Base-by-base conservation (phyloP, 2,113 vertebrate genomes). In the Brachypodius melanocephalos region DNA sequence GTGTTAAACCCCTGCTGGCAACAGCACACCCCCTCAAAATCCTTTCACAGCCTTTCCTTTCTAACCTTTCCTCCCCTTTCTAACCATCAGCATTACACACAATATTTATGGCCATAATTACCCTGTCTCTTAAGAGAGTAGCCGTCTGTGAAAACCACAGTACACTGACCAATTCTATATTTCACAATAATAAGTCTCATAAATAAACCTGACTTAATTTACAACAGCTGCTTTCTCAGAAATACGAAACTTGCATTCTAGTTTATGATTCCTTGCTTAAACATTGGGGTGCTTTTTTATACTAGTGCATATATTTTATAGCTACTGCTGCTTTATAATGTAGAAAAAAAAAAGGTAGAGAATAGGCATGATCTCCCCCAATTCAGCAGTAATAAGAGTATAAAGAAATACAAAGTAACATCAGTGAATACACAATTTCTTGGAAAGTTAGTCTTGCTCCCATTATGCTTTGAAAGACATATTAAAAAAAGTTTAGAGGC, bases 21-120 rank as follows among this genome's bases (percentile, higher is more conserved):
- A n/a, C 38, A 69, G 58, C 68, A 74, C 0, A 0, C 24, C 51
- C 51, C 75, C 63, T 85, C 54, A 48, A 79, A 92, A 87, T 32
- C 61, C n/a, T 0, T 31, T 62, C 63, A 77, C 38, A 75, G 69
- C 18, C 63, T 43, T 85, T 65, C 34, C 67, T 48, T 67, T 57
- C 69, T 58, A 91, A 34, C 74, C 71, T 57, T 85, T 57, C 34
- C 32, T 51, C 32, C 48, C 17, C 43, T 66, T 80, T 73, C 45
- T 31, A 76, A 57, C n/a, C 28, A 28, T 40, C 74, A 90, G 51
- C 55, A 83, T 74, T 83, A 83, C 59, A 65, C 55, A 42, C 57
- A 63, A 10, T 95, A 96, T 95, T 96, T 93, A 96, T 86, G 85
- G 46, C 82, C 59, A 65, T 90, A 94, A 95, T 91, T 93, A 95